Conservation (phyloP, 53 echinoderm and acorn worm species). For the Zoroaster sp. region DNA sequence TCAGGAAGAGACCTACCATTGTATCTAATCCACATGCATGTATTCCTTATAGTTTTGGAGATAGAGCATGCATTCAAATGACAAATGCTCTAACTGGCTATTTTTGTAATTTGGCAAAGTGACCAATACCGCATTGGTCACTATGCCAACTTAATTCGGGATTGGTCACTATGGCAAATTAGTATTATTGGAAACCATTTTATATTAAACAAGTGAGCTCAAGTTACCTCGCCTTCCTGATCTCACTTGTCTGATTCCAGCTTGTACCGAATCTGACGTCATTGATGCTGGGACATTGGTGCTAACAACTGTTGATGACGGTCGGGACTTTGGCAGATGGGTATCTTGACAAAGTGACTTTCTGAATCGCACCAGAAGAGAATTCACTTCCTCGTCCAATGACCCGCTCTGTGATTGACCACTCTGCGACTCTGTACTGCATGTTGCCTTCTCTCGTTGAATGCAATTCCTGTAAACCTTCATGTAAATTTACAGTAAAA, state of each 20-base stretch:
- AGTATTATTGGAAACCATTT: not conserved
- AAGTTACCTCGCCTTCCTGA: constrained; percentile 20
- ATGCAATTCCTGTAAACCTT: constrained; percentile 36
- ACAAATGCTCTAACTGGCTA: too few relatives aligned
- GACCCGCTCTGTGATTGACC: not conserved
- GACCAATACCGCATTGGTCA: too few relatives aligned
- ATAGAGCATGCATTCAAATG: too few relatives aligned
- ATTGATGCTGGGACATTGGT: not conserved
- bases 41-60: too few relatives aligned
- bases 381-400: not conserved
- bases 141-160: too few relatives aligned
- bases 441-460: not conserved
- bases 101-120: too few relatives aligned
- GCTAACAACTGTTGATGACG: not conserved
- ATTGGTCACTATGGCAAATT: too few relatives aligned
- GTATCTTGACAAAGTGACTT: constrained; percentile 30
- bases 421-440: not conserved
- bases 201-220: not conserved
- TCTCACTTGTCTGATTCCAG: constrained; percentile 57
- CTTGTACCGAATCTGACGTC: not conserved
- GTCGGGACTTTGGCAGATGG: not conserved
- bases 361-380: not conserved
- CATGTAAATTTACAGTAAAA: not conserved
- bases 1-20: too few relatives aligned
- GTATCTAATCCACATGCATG: too few relatives aligned